Evolutionary conservation across 1,140 invertebrate genomes (phyloP).

Genomic region (Odontomachus brunneus): DNA sequence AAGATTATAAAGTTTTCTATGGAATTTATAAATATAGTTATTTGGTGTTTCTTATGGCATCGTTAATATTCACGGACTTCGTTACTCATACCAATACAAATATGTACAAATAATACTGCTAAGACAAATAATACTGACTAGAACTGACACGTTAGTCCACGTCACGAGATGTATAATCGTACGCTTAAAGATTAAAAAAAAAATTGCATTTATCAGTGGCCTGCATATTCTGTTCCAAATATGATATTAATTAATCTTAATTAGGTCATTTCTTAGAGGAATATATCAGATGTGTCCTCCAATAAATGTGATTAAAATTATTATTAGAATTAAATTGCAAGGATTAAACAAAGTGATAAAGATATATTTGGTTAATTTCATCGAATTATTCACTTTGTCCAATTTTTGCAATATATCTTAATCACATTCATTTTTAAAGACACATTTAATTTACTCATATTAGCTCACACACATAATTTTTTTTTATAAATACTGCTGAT

Average conservation of each 20-base stretch:
- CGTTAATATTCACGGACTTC: conserved; percentile 70
- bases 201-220: conserved; percentile 79
- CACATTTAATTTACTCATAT: neutral
- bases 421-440: conserved; percentile 6
- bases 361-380: neutral
- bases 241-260: conserved; percentile 53
- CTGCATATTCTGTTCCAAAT: conserved; percentile 74
- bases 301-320: conserved; percentile 21
- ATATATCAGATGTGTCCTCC: conserved; percentile 50
- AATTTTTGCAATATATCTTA: neutral
- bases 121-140: conserved; percentile 27
- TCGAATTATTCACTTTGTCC: neutral
- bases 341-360: conserved; percentile 7
- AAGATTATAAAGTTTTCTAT: neutral
- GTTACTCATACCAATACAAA: conserved; percentile 1
- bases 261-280: conserved; percentile 37
- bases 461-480: neutral
- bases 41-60: conserved; percentile 72
- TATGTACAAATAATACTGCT: conserved; percentile 36
- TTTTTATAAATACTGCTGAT: neutral
- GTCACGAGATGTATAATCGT: conserved; percentile 27
- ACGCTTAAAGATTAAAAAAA: conserved; percentile 25
- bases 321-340: neutral
- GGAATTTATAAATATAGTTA: conserved; percentile 2
- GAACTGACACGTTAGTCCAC: conserved; percentile 11